Evolutionary conservation across 2,888 invertebrate genomes (phyloP).

Genomic region (Harpagoxenus sublaevis): DNA sequence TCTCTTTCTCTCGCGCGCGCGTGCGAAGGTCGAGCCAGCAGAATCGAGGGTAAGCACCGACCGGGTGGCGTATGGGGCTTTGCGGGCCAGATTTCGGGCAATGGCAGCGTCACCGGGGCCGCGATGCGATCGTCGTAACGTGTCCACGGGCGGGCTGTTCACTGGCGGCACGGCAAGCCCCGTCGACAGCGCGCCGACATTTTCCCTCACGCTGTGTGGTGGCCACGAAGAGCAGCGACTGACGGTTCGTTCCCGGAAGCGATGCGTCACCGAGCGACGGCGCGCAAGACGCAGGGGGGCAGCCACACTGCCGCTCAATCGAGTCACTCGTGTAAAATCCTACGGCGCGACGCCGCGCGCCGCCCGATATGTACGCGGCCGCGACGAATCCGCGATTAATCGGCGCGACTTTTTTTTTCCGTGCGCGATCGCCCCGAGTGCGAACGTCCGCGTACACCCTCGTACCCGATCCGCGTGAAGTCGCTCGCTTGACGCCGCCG

Average conservation of each 20-base stretch:
- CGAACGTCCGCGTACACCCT: not conserved
- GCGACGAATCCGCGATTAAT: constrained; percentile 8
- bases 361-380: not conserved
- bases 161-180: constrained; percentile 83
- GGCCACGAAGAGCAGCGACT: constrained; percentile 71
- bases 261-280: constrained; percentile 73
- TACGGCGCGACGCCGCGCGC: not conserved
- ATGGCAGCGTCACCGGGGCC: constrained; percentile 50
- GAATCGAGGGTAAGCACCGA: constrained; percentile 26
- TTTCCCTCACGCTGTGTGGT: constrained; percentile 85
- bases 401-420: not conserved
- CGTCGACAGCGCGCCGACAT: constrained; percentile 88
- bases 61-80: not conserved
- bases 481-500: constrained; percentile 66
- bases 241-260: constrained; percentile 78
- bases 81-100: constrained; percentile 42
- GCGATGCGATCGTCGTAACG: constrained; percentile 71
- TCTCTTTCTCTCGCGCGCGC: not conserved
- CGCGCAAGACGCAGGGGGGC: constrained; percentile 31
- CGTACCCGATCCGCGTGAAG: constrained; percentile 36
- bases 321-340: not conserved
- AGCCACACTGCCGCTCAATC: constrained; percentile 39
- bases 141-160: constrained; percentile 74
- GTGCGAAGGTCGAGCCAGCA: constrained; percentile 10
- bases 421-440: not conserved